Base-by-base conservation (phyloP, 2,888 invertebrate species). In the Ornithoptera priamus region DNA sequence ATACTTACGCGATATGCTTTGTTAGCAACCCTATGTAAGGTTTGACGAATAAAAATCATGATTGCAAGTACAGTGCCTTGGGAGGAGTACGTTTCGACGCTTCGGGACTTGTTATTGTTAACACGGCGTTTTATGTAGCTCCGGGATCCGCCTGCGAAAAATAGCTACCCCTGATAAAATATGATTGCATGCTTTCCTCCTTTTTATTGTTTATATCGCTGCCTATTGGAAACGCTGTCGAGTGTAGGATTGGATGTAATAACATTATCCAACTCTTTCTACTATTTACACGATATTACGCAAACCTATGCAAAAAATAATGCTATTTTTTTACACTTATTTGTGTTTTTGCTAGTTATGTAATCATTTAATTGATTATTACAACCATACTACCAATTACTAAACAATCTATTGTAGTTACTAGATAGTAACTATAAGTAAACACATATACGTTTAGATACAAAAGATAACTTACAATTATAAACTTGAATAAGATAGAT, bases 101-200 rank as follows among this genome's bases (percentile, higher is more conserved):
- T 65, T 69, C 73, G 72, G 75, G 71, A 75, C 78, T 75, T 74
- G 77, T 84, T 82, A 83, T 82, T 84, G 85, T 83, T 87, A 85
- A 84, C 85, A 87, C 84, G 82, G 81, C 76, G 78, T 85, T 87
- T 81, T 81, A 81, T 84, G 84, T 81, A 80, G 79, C 78, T 77
- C 73, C 71, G 73, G 76, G 76, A 80, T 81, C 83, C 80, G 80
- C 76, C 77, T 78, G 77, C 78, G 81, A 81, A 81, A 85, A 86
- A 87, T 84, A 81, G 83, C 86, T 84, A 83, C 81, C 77, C 46
- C 79, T 86, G 84, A 88, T 90, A 89, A 90, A 88, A 89, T 89
- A 90, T 90, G 89, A 90, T 90, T 89, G 86, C 82, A 77, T 79
- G 79, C 81, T 83, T 86, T 87, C 83, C 84, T 63, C 59, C 50